A percentile compares a stretch with the other conserved stretches of the same genome.
Evolutionary conservation across 2,888 invertebrate species (phyloP).

Genomic region (Ophraella communa): DNA sequence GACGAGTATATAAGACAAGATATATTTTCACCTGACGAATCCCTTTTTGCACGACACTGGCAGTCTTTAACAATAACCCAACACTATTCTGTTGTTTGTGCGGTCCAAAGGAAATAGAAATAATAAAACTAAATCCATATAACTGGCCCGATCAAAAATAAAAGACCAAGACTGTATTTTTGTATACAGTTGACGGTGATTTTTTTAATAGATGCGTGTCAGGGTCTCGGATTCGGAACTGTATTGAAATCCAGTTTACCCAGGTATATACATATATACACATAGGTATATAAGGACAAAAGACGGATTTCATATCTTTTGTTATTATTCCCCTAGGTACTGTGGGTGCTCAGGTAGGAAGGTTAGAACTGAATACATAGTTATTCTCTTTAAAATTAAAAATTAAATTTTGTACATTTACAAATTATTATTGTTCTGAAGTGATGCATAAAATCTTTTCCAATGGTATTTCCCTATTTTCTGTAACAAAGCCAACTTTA

Average conservation of each 20-base stretch:
- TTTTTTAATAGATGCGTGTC: slow-evolving; percentile 54
- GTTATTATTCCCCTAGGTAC: slow-evolving; percentile 52
- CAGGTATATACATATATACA: slow-evolving; percentile 50
- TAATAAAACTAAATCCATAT: slow-evolving; percentile 47
- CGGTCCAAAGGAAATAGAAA: slow-evolving; percentile 36
- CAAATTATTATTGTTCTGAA: slow-evolving; percentile 14
- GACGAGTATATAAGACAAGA: too few relatives aligned
- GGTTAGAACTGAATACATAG: slow-evolving; percentile 46
- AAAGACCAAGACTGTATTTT: slow-evolving; percentile 46
- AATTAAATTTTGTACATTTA: slow-evolving; percentile 16
- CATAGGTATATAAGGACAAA: slow-evolving; percentile 47
- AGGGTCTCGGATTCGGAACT: slow-evolving; percentile 46
- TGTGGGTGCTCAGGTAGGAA: slow-evolving; percentile 58
- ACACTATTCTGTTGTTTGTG: slow-evolving; percentile 32
- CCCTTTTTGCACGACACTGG: slow-evolving; percentile 27
- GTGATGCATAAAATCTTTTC: too few relatives aligned
- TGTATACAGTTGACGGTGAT: slow-evolving; percentile 49
- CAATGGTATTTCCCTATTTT: too few relatives aligned
- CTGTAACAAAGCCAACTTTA: too few relatives aligned
- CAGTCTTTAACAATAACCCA: slow-evolving; percentile 30
- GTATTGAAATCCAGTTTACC: slow-evolving; percentile 54
- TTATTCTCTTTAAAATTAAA: slow-evolving; percentile 17
- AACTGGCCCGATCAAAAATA: slow-evolving; percentile 52
- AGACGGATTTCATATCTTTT: slow-evolving; percentile 57
- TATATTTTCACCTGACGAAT: neutral